Evolutionary conservation across 1,140 invertebrate genomes (phyloP).

Genomic region (Triops longicaudatus): DNA sequence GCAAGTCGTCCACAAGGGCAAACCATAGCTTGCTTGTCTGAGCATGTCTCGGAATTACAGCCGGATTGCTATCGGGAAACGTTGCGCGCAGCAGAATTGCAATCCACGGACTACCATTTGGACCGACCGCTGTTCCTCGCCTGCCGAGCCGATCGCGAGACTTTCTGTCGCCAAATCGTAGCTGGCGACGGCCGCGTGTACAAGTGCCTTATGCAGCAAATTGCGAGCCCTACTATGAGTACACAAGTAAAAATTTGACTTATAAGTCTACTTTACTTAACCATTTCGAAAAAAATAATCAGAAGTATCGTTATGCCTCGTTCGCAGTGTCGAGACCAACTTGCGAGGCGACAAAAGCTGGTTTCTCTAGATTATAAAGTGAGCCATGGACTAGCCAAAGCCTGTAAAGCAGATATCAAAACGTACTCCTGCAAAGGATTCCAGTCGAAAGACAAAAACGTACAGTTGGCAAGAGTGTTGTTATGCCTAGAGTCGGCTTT

Average conservation of each 20-base stretch:
- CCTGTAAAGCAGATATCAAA: constrained; percentile 85
- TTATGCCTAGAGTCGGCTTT: constrained; percentile 81
- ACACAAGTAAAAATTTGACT: constrained; percentile 39
- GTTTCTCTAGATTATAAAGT: constrained; percentile 86
- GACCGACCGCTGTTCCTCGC: constrained; percentile 83
- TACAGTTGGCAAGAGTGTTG: constrained; percentile 80
- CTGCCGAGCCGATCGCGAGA: constrained; percentile 72
- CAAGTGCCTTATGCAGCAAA: constrained; percentile 83
- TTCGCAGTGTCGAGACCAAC: constrained; percentile 65
- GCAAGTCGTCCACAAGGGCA: constrained; percentile 60
- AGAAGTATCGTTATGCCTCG: neutral
- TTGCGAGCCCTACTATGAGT: constrained; percentile 58
- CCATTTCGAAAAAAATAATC: constrained; percentile 13
- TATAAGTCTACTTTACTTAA: constrained; percentile 13
- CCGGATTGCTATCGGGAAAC: constrained; percentile 66
- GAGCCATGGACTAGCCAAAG: constrained; percentile 73
- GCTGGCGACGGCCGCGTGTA: constrained; percentile 68
- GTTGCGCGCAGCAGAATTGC: constrained; percentile 74
- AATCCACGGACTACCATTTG: constrained; percentile 82
- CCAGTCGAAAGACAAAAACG: constrained; percentile 63
- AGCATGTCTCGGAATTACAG: constrained; percentile 47
- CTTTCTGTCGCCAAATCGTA: constrained; percentile 45
- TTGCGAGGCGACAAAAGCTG: constrained; percentile 73
- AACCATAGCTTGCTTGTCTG: constrained; percentile 77
- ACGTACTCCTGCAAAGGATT: constrained; percentile 61